phyloP scores from a whole-genome alignment of 2,888 invertebrate species.

The Lasioglossum figueresi region DNA sequence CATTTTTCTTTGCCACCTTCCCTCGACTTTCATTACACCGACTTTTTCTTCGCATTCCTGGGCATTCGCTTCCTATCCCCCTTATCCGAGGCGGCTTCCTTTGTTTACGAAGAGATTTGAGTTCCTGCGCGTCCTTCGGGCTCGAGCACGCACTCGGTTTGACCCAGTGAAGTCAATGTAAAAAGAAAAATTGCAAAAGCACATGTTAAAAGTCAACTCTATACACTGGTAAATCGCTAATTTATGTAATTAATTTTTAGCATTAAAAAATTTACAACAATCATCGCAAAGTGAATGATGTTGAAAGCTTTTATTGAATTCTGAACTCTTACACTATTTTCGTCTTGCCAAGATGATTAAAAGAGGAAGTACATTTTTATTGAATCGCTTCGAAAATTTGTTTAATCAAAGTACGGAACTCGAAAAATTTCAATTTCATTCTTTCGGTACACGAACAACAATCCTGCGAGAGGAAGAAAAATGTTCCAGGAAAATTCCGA shows the following conservation, averaged over 20 bases:
- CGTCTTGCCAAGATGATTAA: background rate
- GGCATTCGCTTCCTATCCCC: too few relatives aligned
- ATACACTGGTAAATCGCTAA: background rate
- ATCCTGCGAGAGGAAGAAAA: background rate
- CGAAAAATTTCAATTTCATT: background rate
- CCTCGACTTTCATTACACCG: background rate
- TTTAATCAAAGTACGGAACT: background rate
- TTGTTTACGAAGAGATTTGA: background rate
- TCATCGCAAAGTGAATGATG: too few relatives aligned
- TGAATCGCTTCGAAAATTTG: background rate
- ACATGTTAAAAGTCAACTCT: background rate
- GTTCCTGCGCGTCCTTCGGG: conserved; percentile 3
- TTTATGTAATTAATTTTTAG: background rate
- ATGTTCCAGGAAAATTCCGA: background rate
- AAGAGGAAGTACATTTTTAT: background rate
- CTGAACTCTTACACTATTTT: too few relatives aligned
- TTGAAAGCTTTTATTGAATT: too few relatives aligned
- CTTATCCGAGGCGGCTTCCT: background rate
- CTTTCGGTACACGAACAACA: background rate
- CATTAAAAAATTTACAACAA: background rate
- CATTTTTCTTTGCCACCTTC: background rate
- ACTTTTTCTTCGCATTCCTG: background rate
- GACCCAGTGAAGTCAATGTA: background rate
- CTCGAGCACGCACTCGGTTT: background rate
- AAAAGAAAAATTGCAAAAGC: background rate